These are phyloP conservation scores for Nannoperca obscura DNA, from an alignment of 2,797 vertebrate species.

Conservation along the genomic window DNA sequence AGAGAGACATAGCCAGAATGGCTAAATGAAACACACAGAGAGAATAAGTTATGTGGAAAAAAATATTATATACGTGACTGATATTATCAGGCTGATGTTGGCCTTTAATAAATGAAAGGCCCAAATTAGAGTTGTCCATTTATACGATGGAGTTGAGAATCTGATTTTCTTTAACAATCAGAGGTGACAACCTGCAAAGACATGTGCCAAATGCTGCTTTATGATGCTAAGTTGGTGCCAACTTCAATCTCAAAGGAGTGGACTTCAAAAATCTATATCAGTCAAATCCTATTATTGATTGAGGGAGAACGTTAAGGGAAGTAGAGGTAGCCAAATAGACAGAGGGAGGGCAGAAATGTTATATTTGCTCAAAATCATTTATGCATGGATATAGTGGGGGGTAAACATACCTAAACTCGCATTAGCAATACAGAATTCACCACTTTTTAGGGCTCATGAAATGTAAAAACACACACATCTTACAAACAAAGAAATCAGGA, in stretches of 20 bases:
- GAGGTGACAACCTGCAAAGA: constrained; percentile 15
- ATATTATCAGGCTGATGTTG: background rate
- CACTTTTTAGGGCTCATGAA: too few relatives aligned
- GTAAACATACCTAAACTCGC: background rate
- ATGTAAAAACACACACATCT: background rate
- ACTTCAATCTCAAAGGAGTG: constrained; percentile 44
- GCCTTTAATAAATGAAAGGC: constrained; percentile 8
- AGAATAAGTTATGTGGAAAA: background rate
- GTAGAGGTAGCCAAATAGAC: constrained; percentile 64
- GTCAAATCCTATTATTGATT: constrained; percentile 66
- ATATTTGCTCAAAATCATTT: background rate
- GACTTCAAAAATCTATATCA: constrained; percentile 63
- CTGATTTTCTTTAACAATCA: background rate
- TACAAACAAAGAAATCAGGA: background rate
- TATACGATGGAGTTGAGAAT: constrained; percentile 4
- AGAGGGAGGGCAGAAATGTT: constrained; percentile 42
- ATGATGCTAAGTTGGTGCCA: constrained; percentile 24
- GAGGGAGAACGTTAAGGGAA: constrained; percentile 53
- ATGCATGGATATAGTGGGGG: background rate
- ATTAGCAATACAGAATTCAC: background rate
- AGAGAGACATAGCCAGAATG: constrained; percentile 6
- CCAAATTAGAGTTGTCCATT: background rate
- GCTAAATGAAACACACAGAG: constrained; percentile 1
- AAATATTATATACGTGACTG: background rate
- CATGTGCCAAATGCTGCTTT: constrained; percentile 6